Conservation (phyloP, 1,140 invertebrate genomes). For the Drosophila ohnishii region DNA sequence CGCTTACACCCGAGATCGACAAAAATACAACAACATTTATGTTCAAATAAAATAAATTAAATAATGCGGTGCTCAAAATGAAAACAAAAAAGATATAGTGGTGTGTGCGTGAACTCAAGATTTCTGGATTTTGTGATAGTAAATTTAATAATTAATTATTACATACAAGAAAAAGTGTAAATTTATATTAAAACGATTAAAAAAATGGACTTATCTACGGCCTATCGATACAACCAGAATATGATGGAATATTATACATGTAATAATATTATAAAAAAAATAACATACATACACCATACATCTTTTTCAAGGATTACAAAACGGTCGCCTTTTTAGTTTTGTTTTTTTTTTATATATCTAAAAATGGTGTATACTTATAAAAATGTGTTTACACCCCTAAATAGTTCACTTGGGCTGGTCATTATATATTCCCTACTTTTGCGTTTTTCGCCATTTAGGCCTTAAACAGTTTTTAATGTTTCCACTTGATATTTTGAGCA, state of each 20-base stretch:
- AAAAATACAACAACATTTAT: not conserved
- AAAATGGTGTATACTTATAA: too few species aligned
- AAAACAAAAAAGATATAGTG: slow-evolving; percentile 4
- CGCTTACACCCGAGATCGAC: slow-evolving; percentile 12
- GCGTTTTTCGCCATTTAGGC: not conserved
- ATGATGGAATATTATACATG: slow-evolving; percentile 99
- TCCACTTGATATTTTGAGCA: not conserved
- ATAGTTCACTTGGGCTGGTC: not conserved
- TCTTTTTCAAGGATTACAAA: not conserved
- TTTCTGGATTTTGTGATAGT: not conserved
- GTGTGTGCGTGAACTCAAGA: slow-evolving; percentile 3
- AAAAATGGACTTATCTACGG: slow-evolving; percentile 94
- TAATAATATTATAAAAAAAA: slow-evolving; percentile 85
- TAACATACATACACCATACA: slow-evolving; percentile 1
- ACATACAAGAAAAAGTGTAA: not conserved
- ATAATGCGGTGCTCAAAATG: slow-evolving; percentile 14
- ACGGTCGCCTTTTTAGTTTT: not conserved
- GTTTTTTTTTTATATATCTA: not conserved
- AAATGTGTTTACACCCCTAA: too few species aligned
- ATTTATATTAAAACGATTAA: not conserved
- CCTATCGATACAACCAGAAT: slow-evolving; percentile 97
- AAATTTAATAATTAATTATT: slow-evolving; percentile 1
- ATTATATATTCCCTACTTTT: not conserved
- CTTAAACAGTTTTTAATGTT: too few species aligned
- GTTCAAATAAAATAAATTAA: slow-evolving; percentile 7